Evolutionary conservation across 2,888 invertebrate genomes (phyloP).

Genomic region (Oscheius myriophilus): DNA sequence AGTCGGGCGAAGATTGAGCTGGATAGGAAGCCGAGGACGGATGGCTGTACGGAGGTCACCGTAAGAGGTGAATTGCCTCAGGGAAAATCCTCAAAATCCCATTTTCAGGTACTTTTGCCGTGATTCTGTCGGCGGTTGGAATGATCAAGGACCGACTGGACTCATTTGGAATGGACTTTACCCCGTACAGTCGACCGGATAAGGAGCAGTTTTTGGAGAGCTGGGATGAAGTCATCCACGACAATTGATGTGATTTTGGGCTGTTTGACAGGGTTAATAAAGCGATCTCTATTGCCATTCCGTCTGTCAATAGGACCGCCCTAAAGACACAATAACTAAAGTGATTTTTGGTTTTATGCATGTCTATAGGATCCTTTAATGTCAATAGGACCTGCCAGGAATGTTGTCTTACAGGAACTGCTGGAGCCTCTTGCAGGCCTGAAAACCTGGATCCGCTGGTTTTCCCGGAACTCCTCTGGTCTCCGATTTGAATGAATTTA

Average conservation of each 20-base stretch:
- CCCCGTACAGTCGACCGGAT: conserved; percentile 10
- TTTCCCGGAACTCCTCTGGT: too few relatives aligned
- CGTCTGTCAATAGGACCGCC: too few relatives aligned
- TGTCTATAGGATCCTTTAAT: too few relatives aligned
- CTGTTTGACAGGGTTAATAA: too few relatives aligned
- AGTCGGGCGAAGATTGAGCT: conserved; percentile 21
- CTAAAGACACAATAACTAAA: too few relatives aligned
- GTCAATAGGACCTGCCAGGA: too few relatives aligned
- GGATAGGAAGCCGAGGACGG: background rate
- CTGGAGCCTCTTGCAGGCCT: too few relatives aligned
- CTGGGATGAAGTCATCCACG: conserved; percentile 28
- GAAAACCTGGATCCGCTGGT: too few relatives aligned
- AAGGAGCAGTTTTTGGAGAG: conserved; percentile 20
- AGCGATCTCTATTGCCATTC: too few relatives aligned
- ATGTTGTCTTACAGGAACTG: too few relatives aligned
- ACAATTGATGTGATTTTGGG: conserved; percentile 9
- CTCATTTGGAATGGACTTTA: conserved; percentile 15
- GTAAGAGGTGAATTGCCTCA: background rate
- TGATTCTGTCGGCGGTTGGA: conserved; percentile 5
- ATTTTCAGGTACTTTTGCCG: conserved; percentile 12
- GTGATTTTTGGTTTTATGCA: too few relatives aligned
- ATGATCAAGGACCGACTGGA: conserved; percentile 23
- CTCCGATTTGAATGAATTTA: too few relatives aligned
- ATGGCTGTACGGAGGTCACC: background rate
- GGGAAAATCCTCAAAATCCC: background rate